Base-by-base conservation (phyloP, 2,888 invertebrate species). In the Drosophila pullipes region DNA sequence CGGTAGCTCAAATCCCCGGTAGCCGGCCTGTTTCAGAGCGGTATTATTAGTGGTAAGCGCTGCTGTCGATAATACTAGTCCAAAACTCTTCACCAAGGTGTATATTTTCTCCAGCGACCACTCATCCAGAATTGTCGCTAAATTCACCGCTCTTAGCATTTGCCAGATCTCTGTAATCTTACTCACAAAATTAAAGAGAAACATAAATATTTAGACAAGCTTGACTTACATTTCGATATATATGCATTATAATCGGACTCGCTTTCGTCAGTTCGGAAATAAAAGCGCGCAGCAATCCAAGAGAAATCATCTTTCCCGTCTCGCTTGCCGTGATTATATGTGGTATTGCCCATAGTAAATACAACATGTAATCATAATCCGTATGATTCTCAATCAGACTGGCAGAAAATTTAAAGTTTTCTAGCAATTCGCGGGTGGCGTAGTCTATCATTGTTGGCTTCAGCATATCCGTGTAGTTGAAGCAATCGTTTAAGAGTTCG, bases 381-480 rank as follows among this genome's bases (percentile, higher is more conserved):
- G 62, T 52, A 47, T 54, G 33, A 39, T 68, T 47, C 4, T 73
- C 83, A 16, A 58, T 50, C 7, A 77, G 52, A 37, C 53, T 37
- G 3, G 57, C 49, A 10, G 61, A 54, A 28, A 47, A 41, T 33
- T 67, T 83, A 7, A 83, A 60, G 16, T 58, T 74, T 3, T 41
- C 55, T 1, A 85, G 47, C 35, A 83, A 61, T 31, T 77, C 70
- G 0, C 67, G 54, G 4, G 84, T 80, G 9, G 79, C 76, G 63
- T 75, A 85, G 57, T 85, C 83, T 18, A 85, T 58, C 88, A 85
- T 85, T 30, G 88, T 85, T n/a, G 85, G 85, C 49, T 85, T 85
- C 4, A 85, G 47, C 44, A 76, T 87, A 60, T 85, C 85, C 0
- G 85, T 75, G 49, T 87, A 85, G 53, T 72, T 87, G 9, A 85